A percentile compares a stretch with the other conserved stretches of the same genome.
Conservation (phyloP, 2,888 invertebrate genomes). For the Phoenoteleia sp. region DNA sequence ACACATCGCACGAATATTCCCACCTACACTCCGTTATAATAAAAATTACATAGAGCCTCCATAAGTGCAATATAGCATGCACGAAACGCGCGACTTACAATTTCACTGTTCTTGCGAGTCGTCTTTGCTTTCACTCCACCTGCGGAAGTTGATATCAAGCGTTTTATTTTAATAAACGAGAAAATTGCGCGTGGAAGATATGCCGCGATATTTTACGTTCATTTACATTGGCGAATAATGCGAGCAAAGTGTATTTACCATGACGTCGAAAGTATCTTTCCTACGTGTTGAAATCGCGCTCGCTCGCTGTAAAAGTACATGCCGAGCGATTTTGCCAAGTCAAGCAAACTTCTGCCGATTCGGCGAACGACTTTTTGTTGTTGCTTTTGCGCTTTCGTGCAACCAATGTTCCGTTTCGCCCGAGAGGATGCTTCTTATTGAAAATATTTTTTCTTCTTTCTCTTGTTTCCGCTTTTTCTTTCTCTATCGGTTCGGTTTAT, state of each 20-base stretch:
- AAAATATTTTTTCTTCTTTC: too few relatives aligned
- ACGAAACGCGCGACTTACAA: background rate
- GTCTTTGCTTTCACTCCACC: conserved; percentile 61
- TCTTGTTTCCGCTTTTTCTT: too few relatives aligned
- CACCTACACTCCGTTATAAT: background rate
- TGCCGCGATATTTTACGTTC: conserved; percentile 29
- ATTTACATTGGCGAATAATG: conserved; percentile 25
- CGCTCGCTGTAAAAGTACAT: conserved; percentile 11
- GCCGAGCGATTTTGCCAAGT: conserved; percentile 2
- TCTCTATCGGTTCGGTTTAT: too few relatives aligned
- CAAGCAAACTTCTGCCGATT: conserved; percentile 27
- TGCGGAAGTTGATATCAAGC: conserved; percentile 55
- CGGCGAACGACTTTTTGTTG: conserved; percentile 7
- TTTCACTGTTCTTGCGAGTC: conserved; percentile 44
- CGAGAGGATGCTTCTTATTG: too few relatives aligned
- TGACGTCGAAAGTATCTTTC: conserved; percentile 39
- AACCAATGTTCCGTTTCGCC: too few relatives aligned
- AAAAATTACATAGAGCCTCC: conserved; percentile 21
- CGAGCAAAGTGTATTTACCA: conserved; percentile 13
- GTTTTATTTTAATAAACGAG: conserved; percentile 55
- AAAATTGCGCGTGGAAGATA: conserved; percentile 50
- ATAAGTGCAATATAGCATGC: background rate
- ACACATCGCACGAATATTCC: too few relatives aligned
- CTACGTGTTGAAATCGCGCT: conserved; percentile 31
- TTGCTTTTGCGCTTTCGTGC: background rate